A percentile compares a stretch with the other conserved stretches of the same genome.
phyloP scores from a whole-genome alignment of 2,888 invertebrate genomes.

The Melanotus villosus region DNA sequence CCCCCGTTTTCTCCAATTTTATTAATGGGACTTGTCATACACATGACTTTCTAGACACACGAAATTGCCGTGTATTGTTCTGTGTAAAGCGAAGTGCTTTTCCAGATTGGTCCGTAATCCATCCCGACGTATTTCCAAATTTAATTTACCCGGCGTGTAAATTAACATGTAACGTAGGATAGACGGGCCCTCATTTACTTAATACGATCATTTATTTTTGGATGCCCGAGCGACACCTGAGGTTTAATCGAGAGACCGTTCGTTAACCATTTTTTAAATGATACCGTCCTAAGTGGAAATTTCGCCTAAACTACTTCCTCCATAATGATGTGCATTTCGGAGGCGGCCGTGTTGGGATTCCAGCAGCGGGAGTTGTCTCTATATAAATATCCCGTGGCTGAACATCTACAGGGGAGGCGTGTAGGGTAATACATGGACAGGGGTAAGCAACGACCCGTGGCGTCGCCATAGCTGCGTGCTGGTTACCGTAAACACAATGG shows the following conservation, averaged over 20 bases:
- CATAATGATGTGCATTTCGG: no score
- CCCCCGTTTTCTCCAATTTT: constrained; percentile 8
- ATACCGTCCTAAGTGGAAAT: not conserved
- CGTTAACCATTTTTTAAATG: constrained; percentile 12
- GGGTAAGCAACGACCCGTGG: constrained; percentile 52
- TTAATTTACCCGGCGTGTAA: constrained; percentile 22
- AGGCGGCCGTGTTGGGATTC: not conserved
- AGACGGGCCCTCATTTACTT: constrained; percentile 23
- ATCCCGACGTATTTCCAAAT: constrained; percentile 13
- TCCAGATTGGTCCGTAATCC: not conserved
- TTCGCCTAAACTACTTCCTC: not conserved
- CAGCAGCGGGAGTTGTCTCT: constrained; percentile 4
- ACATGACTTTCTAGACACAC: not conserved
- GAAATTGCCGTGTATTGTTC: not conserved
- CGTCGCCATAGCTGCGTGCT: constrained; percentile 53
- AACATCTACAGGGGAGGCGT: constrained; percentile 37
- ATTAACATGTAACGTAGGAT: constrained; percentile 22
- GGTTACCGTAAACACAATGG: constrained; percentile 54
- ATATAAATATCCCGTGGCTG: constrained; percentile 40
- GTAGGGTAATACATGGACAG: constrained; percentile 48
- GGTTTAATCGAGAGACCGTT: constrained; percentile 18
- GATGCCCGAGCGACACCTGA: constrained; percentile 19
- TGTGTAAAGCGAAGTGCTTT: no score
- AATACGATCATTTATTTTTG: constrained; percentile 29
- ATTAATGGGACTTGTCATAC: constrained; percentile 20